phyloP scores from a whole-genome alignment of 2,113 vertebrate species.

The Paratilapia polleni region DNA sequence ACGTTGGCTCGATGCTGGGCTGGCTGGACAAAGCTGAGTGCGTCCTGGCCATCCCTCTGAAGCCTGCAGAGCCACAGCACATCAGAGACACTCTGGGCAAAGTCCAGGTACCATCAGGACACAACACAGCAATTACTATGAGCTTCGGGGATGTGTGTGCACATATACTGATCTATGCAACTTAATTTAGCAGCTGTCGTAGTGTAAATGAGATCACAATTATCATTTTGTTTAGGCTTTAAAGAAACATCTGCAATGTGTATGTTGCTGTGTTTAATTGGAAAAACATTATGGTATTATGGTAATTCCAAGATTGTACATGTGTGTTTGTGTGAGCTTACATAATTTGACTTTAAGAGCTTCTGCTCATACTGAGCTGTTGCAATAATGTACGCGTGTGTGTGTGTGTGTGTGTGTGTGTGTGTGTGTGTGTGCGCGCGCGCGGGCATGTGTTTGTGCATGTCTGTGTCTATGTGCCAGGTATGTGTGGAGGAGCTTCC shows the following conservation, averaged over 20 bases:
- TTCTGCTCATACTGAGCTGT: not conserved
- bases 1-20: conserved; percentile 85
- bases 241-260: not conserved
- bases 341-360: not conserved
- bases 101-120: conserved; percentile 86
- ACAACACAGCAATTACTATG: not conserved
- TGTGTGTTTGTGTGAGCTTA: conserved; percentile 23
- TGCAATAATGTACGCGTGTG: not conserved
- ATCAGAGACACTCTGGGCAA: conserved; percentile 87
- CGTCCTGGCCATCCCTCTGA: conserved; percentile 75
- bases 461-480: conserved; percentile 78
- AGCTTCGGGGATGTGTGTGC: not conserved
- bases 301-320: not conserved
- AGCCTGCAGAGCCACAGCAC: conserved; percentile 86
- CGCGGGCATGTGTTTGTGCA: conserved; percentile 58
- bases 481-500: conserved; percentile 85
- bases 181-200: not conserved
- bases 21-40: conserved; percentile 89
- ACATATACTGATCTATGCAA: not conserved
- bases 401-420: conserved; percentile 43
- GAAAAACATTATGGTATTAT: not conserved
- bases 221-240: too few species aligned
- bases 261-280: not conserved
- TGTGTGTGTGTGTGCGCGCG: conserved; percentile 10
- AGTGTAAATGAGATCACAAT: not conserved